phyloP scores from a whole-genome alignment of 1,140 invertebrate genomes.

The Megathymus violae region DNA sequence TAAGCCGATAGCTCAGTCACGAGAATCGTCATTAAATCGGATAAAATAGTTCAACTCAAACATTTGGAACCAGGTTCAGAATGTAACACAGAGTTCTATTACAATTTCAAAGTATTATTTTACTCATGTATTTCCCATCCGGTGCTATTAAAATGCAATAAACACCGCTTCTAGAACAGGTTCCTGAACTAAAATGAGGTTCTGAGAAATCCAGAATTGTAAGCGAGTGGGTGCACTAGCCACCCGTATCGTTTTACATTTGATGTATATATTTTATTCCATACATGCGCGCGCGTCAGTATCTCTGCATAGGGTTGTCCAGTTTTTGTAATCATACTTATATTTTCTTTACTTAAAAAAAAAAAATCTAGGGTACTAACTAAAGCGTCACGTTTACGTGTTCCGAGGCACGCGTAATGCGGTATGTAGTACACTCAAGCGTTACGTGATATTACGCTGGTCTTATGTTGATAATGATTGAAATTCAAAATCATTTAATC shows the following conservation, averaged over 20 bases:
- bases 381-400: no score
- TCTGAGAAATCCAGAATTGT: conserved; percentile 30
- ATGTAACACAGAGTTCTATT: conserved; percentile 11
- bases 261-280: conserved; percentile 31
- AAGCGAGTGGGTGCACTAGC: conserved; percentile 28
- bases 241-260: conserved; percentile 33
- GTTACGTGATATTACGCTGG: no score
- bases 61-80: conserved; percentile 4
- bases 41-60: no score
- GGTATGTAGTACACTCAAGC: no score
- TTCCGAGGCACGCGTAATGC: no score
- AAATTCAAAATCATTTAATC: no score
- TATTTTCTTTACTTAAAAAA: no score
- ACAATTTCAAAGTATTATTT: conserved; percentile 24
- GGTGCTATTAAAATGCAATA: conserved; percentile 32
- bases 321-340: no score
- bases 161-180: conserved; percentile 32
- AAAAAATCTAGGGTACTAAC: no score
- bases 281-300: conserved; percentile 27
- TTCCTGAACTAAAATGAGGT: conserved; percentile 36
- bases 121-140: conserved; percentile 21
- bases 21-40: no score
- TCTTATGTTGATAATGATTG: no score
- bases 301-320: conserved; percentile 10
- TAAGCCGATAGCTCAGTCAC: no score